These are phyloP conservation scores for Cyanoderma ruficeps DNA, from an alignment of 2,113 vertebrate species.

Conservation along the genomic window DNA sequence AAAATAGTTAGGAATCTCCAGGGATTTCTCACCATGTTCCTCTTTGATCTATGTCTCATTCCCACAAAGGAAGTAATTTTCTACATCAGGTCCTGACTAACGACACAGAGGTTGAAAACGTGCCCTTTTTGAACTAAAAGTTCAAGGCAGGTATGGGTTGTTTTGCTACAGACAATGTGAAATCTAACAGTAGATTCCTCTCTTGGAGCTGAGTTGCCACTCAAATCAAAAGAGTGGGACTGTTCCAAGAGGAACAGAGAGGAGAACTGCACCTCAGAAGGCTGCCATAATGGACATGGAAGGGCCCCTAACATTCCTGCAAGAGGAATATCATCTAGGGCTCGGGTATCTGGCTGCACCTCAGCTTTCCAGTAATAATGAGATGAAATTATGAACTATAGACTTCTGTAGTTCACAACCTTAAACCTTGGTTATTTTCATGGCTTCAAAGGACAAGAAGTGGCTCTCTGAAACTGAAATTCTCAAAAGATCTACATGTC, in stretches of 20 bases:
- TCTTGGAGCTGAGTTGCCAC: not conserved
- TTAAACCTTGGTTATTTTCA: not conserved
- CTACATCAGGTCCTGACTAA: not conserved
- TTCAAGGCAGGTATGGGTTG: not conserved
- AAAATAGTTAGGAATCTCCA: not conserved
- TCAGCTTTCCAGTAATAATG: not conserved
- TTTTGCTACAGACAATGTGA: not conserved
- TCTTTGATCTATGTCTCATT: not conserved
- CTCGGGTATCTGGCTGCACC: not conserved
- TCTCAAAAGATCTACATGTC: not conserved
- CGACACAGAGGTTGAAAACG: not conserved
- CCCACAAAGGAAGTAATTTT: not conserved
- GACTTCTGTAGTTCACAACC: not conserved
- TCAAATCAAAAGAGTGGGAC: not conserved
- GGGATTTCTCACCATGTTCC: not conserved
- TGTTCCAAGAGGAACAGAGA: not conserved
- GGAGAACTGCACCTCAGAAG: not conserved
- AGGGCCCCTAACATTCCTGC: rapidly evolving
- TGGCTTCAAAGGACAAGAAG: not conserved
- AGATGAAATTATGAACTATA: not conserved
- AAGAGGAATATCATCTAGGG: not conserved
- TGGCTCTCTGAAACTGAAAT: not conserved
- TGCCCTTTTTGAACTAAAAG: not conserved
- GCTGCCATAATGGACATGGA: rapidly evolving
- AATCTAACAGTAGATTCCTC: not conserved